phyloP scores from a whole-genome alignment of 2,888 invertebrate species.

The Drosophila kanekoi region DNA sequence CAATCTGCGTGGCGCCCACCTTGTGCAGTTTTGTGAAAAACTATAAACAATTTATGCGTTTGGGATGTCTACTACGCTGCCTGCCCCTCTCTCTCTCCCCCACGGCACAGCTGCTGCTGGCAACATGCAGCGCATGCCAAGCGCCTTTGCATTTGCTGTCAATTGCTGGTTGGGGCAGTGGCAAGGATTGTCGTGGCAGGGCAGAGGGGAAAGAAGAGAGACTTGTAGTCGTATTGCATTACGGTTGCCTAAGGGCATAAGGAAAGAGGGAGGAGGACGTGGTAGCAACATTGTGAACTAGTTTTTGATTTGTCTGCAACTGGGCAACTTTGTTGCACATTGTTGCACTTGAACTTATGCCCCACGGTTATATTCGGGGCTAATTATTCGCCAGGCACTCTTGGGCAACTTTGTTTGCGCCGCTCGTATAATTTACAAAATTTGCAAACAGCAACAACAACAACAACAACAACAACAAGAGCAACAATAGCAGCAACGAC shows the following conservation, averaged over 20 bases:
- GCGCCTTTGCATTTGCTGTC: slow-evolving; percentile 77
- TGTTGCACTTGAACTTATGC: slow-evolving; percentile 80
- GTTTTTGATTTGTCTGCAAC: slow-evolving; percentile 68
- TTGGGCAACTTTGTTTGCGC: slow-evolving; percentile 72
- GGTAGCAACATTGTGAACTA: slow-evolving; percentile 64
- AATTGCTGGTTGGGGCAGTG: slow-evolving; percentile 53
- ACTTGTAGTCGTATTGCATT: slow-evolving; percentile 58
- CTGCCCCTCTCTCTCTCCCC: background rate
- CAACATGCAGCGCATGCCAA: slow-evolving; percentile 73
- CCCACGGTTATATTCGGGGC: slow-evolving; percentile 76
- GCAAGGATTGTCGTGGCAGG: slow-evolving; percentile 1
- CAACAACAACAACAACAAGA: slow-evolving; percentile 27
- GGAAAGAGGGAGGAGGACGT: background rate
- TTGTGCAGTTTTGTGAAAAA: slow-evolving; percentile 43
- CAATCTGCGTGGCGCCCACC: slow-evolving; percentile 38
- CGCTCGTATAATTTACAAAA: slow-evolving; percentile 63
- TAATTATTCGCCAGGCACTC: slow-evolving; percentile 80
- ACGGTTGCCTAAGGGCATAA: slow-evolving; percentile 35
- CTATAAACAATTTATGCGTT: slow-evolving; percentile 78
- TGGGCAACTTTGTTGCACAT: slow-evolving; percentile 71
- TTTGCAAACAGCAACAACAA: slow-evolving; percentile 51
- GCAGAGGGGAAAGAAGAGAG: background rate
- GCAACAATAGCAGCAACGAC: slow-evolving; percentile 37
- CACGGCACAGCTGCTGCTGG: background rate
- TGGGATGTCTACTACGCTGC: slow-evolving; percentile 62